phyloP scores from a whole-genome alignment of 2,113 vertebrate genomes.

The Cyanoliseus patagonus region DNA sequence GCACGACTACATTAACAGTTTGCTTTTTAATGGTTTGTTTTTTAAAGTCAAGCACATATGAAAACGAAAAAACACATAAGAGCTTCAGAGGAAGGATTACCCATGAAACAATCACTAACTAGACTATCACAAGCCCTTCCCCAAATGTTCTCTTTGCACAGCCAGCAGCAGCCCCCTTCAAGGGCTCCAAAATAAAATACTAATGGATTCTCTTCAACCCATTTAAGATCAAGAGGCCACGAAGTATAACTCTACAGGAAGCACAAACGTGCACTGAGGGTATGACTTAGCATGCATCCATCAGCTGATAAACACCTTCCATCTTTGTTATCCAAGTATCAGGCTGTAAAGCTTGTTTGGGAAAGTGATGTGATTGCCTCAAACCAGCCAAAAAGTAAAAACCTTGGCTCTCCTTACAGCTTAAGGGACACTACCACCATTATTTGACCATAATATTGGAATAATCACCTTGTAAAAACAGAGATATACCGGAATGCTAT shows the following conservation, averaged over 20 bases:
- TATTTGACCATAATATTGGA: neutral
- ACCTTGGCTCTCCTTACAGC: neutral
- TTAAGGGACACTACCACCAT: neutral
- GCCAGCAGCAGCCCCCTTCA: neutral
- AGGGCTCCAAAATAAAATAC: neutral
- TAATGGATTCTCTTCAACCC: neutral
- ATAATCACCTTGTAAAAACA: neutral
- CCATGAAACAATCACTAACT: neutral
- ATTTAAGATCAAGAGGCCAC: neutral
- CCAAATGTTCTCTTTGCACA: neutral
- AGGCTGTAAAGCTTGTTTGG: neutral
- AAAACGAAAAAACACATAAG: neutral
- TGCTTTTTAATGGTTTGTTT: neutral
- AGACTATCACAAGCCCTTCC: neutral
- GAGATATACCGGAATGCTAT: neutral
- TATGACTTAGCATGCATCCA: fast-evolving
- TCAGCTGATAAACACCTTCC: neutral
- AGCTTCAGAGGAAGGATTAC: neutral
- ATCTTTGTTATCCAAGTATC: neutral
- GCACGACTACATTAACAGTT: neutral
- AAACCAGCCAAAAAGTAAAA: neutral
- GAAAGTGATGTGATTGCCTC: neutral
- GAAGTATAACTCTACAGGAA: neutral
- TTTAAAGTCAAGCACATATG: neutral
- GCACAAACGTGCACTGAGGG: neutral